A percentile compares a stretch with the other conserved stretches of the same genome.
These are phyloP conservation scores for Diplodus puntazzo DNA, from an alignment of 2,797 vertebrate species.

Conservation along the genomic window DNA sequence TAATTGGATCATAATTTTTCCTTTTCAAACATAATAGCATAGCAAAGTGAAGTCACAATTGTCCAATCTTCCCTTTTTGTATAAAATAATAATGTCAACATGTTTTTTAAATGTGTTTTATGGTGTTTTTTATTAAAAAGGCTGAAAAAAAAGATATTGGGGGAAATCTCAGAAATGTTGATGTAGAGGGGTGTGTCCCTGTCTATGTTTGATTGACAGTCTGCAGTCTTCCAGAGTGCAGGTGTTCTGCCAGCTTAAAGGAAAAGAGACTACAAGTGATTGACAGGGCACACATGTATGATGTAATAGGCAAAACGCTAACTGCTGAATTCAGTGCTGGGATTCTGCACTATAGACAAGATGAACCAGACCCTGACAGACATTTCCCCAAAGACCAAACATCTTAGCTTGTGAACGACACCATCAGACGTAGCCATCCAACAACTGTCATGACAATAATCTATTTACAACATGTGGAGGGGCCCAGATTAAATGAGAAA, in stretches of 20 bases:
- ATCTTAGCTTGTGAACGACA: slow-evolving; percentile 25
- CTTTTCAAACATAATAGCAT: slow-evolving; percentile 21
- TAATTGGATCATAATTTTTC: slow-evolving; percentile 25
- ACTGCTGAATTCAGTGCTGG: slow-evolving; percentile 13
- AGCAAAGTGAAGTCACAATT: background rate
- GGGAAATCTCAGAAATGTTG: background rate
- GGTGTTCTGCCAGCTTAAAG: background rate
- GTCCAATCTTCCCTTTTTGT: background rate
- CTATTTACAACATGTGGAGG: slow-evolving; percentile 60
- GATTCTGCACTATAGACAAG: background rate
- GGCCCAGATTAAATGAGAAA: slow-evolving; percentile 44
- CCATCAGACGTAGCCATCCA: slow-evolving; percentile 40
- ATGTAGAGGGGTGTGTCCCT: background rate
- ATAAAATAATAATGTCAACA: background rate
- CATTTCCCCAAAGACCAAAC: slow-evolving; percentile 33
- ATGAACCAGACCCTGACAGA: slow-evolving; percentile 12
- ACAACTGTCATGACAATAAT: slow-evolving; percentile 51
- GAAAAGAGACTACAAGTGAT: background rate
- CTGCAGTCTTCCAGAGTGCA: too few relatives aligned
- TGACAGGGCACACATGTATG: background rate
- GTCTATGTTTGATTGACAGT: background rate
- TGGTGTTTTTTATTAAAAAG: background rate
- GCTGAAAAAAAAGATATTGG: background rate
- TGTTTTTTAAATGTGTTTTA: background rate
- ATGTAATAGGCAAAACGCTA: background rate